Percentiles rank a stretch among this genome's conserved stretches.
Conservation (phyloP, 2,888 invertebrate species). For the Germaria angustata region DNA sequence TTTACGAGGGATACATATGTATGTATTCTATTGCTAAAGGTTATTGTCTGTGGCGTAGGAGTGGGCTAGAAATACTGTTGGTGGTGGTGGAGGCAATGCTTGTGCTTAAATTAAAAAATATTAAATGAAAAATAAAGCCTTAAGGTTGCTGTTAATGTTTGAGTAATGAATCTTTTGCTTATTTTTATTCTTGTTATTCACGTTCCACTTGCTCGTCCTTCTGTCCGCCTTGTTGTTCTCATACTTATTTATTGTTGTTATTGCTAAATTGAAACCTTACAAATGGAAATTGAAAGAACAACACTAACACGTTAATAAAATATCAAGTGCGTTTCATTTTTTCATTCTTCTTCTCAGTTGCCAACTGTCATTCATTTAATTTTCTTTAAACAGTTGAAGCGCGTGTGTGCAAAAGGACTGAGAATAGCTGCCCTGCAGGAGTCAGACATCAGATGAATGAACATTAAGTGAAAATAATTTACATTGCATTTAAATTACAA, state of each 20-base stretch:
- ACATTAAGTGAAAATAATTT: too few relatives aligned
- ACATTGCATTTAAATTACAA: too few relatives aligned
- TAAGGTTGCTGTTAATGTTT: conserved; percentile 60
- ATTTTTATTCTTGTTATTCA: conserved; percentile 25
- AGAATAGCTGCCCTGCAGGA: not conserved
- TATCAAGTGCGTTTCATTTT: conserved; percentile 39
- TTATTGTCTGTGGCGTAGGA: not conserved
- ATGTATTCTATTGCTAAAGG: conserved; percentile 4
- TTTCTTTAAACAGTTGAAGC: conserved; percentile 4
- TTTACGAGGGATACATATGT: not conserved
- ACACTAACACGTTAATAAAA: conserved; percentile 17
- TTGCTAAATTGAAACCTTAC: conserved; percentile 46
- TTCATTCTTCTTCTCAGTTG: not conserved
- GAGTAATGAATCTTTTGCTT: conserved; percentile 61
- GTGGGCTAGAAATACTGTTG: not conserved
- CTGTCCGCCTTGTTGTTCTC: conserved; percentile 14
- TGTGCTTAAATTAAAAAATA: conserved; percentile 21
- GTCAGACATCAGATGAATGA: not conserved
- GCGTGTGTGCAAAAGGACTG: conserved; percentile 8
- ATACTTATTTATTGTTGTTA: not conserved
- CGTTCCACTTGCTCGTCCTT: conserved; percentile 40
- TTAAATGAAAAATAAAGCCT: conserved; percentile 35
- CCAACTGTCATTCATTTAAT: not conserved
- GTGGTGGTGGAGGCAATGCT: not conserved
- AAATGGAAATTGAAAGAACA: conserved; percentile 29